Evolutionary conservation across 2,888 invertebrate species (phyloP).

Genomic region (Sympetrum striolatum): DNA sequence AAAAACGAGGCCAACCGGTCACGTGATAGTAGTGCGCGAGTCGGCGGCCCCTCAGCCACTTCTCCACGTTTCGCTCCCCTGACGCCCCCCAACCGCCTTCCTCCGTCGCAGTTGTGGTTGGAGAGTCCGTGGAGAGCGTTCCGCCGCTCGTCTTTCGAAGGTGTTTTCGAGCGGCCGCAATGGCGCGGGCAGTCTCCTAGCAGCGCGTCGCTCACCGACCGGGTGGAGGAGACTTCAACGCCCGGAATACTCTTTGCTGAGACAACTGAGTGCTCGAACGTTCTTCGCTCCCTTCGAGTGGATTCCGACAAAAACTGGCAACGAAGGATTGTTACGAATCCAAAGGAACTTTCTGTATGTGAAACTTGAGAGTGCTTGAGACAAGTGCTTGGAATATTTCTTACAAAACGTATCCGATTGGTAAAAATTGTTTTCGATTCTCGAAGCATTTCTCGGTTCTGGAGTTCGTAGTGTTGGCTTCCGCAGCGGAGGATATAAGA

Average conservation of each 20-base stretch:
- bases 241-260: background rate
- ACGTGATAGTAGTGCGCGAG: conserved; percentile 36
- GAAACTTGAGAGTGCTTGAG: background rate
- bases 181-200: conserved; percentile 10
- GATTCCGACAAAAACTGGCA: background rate
- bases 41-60: background rate
- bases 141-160: background rate
- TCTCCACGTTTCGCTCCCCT: background rate
- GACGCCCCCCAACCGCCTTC: background rate
- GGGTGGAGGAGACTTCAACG: conserved; percentile 32
- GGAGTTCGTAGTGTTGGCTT: too few relatives aligned
- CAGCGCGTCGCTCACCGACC: background rate
- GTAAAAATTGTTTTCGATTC: background rate
- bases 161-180: background rate
- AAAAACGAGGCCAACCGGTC: conserved; percentile 43
- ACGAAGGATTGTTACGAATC: conserved; percentile 1
- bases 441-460: background rate
- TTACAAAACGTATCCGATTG: background rate
- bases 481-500: too few relatives aligned
- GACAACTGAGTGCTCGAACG: background rate
- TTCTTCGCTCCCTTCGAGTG: background rate
- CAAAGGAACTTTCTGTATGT: background rate
- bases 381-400: background rate
- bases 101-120: conserved; percentile 14
- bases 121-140: background rate